These are phyloP conservation scores for Oxyscelio sp. DNA, from an alignment of 2,888 invertebrate genomes.

Conservation along the genomic window DNA sequence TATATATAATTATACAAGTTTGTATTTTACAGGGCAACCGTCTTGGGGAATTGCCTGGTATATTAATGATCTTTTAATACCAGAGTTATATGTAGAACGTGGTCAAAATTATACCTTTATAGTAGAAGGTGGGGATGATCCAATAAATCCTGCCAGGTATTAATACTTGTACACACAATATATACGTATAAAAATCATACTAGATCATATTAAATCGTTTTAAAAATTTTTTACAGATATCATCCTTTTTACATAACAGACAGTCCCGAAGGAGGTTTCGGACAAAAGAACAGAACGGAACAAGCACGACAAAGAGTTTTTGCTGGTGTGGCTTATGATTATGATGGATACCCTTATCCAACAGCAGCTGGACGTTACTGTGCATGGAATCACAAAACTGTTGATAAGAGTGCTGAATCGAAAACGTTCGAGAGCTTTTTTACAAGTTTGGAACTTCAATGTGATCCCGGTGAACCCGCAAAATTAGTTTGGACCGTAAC, in stretches of 20 bases:
- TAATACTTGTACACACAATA: no score
- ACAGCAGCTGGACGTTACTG: conserved; percentile 96
- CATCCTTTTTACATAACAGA: conserved; percentile 98
- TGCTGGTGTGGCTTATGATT: conserved; percentile 94
- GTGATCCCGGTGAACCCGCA: conserved; percentile 93
- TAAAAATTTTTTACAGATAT: conserved; percentile 89
- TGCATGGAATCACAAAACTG: conserved; percentile 94
- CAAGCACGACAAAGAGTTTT: conserved; percentile 93
- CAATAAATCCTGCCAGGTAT: conserved; percentile 93
- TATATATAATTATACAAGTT: no score
- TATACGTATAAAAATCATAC: no score
- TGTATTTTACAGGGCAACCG: conserved; percentile 90
- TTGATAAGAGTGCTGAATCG: conserved; percentile 92
- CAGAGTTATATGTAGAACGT: conserved; percentile 95
- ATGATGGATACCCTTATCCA: conserved; percentile 93
- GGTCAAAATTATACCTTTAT: conserved; percentile 95
- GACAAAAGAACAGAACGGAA: conserved; percentile 93
- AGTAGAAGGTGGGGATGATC: conserved; percentile 95
- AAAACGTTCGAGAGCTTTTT: conserved; percentile 94
- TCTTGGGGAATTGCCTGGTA: conserved; percentile 98
- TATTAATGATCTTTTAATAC: conserved; percentile 96
- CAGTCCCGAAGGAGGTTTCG: conserved; percentile 95
- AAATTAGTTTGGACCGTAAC: conserved; percentile 95
- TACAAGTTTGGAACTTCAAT: conserved; percentile 93
- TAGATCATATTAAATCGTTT: no score